Base-by-base conservation (phyloP, 2,113 vertebrate species). In the Phylloscopus trochiloides region DNA sequence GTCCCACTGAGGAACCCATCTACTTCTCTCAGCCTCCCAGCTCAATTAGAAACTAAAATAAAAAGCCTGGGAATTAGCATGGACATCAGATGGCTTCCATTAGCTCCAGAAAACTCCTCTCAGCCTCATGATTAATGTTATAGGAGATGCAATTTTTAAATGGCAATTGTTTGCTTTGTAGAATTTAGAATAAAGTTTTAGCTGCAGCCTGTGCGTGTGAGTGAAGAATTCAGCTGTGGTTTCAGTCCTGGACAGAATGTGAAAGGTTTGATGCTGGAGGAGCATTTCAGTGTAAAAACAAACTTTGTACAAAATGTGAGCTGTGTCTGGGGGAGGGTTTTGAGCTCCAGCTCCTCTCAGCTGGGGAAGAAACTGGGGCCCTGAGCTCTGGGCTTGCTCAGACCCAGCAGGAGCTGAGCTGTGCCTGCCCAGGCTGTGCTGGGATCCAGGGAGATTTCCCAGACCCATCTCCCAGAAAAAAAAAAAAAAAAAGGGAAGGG, bases 51-150 rank as follows among this genome's bases (percentile, higher is more conserved):
- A 92, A 93, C 67, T 80, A 66, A 91, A 95, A 94, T 82, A 67
- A 96, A 95, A 80, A 94, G 78, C 65, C 94, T 94, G 93, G 92
- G 92, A 96, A 94, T 94, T 86, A 94, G 57, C 72, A 52, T 12
- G 68, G 88, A 73, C 90, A 94, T 96, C 96, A 96, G 96, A 79
- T 96, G 96, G 93, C 76, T 96, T 94, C 93, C 68, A 96, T 97
- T 96, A 97, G 77, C 90, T 88, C 43, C 85, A 86, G 74, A 79
- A 74, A 77, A 48, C 51, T 80, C 78, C 67, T 70, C 61, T 88
- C 88, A 77, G 59, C 55, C 72, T 70, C 74, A 1, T 92, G 78
- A 90, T 78, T 67, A 73, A 83, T n/a, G 93, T 45, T 88, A 59
- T 36, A 59, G 94, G 83, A 88, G n/a, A 93, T 5, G 48, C 4